Conservation (phyloP, 1,140 invertebrate genomes). For the Pogonomyrmex barbatus region DNA sequence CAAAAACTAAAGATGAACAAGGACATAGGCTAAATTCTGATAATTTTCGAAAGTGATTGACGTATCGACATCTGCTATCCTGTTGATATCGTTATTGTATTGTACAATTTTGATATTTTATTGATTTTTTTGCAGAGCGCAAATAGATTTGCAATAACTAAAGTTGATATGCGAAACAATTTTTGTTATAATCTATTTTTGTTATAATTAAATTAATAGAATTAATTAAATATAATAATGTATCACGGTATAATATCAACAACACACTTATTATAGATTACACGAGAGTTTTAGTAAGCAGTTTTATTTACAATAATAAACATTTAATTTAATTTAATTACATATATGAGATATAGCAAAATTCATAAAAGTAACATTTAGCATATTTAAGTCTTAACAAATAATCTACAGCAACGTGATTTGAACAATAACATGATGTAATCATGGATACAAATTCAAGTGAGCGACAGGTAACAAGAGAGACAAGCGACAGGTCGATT, state of each 20-base stretch:
- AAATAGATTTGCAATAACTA: neutral
- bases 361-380: neutral
- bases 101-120: conserved; percentile 56
- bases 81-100: conserved; percentile 60
- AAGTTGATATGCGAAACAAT: neutral
- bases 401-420: neutral
- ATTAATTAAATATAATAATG: conserved; percentile 37
- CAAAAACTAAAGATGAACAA: conserved; percentile 49
- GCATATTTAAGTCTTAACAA: neutral
- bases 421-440: conserved; percentile 1
- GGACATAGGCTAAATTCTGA: conserved; percentile 50
- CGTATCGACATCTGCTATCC: conserved; percentile 70
- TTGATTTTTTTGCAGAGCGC: conserved; percentile 37
- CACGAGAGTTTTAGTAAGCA: neutral
- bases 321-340: conserved; percentile 32
- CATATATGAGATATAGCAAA: neutral
- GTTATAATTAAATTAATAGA: conserved; percentile 21
- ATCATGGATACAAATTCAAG: neutral
- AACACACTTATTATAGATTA: neutral
- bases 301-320: neutral
- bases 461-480: conserved; percentile 26
- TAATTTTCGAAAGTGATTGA: conserved; percentile 67
- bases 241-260: neutral
- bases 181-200: neutral
- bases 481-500: conserved; percentile 10